Evolutionary conservation across 2,113 vertebrate genomes (phyloP).

Genomic region (Eira barbara): DNA sequence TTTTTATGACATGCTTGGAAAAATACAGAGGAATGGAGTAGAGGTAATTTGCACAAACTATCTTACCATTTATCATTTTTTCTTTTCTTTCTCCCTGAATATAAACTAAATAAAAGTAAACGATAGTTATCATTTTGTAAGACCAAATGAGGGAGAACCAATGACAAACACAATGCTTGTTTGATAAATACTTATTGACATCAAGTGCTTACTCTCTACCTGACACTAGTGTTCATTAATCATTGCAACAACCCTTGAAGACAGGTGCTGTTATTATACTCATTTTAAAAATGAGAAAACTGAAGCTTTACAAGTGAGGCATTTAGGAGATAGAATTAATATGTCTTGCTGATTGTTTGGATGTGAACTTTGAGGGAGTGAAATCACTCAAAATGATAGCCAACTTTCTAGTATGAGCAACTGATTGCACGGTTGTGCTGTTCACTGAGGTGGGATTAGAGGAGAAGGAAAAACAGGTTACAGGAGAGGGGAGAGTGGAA

Average conservation of each 20-base stretch:
- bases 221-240: slow-evolving; percentile 12
- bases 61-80: not conserved
- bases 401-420: not conserved
- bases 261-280: not conserved
- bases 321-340: not conserved
- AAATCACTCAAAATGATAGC: not conserved
- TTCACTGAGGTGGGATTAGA: not conserved
- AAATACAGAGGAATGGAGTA: not conserved
- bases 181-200: not conserved
- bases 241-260: not conserved
- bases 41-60: not conserved
- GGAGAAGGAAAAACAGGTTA: not conserved
- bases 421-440: not conserved
- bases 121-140: not conserved
- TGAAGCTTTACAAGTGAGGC: not conserved
- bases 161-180: not conserved
- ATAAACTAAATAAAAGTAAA: slow-evolving; percentile 16
- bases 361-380: not conserved
- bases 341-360: not conserved
- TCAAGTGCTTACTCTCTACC: not conserved
- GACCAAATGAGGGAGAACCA: not conserved
- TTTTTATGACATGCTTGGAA: not conserved
- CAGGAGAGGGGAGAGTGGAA: not conserved
- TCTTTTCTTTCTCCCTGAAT: not conserved
- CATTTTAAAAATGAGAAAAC: slow-evolving; percentile 30